Evolutionary conservation across 2,113 vertebrate genomes (phyloP).

Genomic region (Aegithalos caudatus): DNA sequence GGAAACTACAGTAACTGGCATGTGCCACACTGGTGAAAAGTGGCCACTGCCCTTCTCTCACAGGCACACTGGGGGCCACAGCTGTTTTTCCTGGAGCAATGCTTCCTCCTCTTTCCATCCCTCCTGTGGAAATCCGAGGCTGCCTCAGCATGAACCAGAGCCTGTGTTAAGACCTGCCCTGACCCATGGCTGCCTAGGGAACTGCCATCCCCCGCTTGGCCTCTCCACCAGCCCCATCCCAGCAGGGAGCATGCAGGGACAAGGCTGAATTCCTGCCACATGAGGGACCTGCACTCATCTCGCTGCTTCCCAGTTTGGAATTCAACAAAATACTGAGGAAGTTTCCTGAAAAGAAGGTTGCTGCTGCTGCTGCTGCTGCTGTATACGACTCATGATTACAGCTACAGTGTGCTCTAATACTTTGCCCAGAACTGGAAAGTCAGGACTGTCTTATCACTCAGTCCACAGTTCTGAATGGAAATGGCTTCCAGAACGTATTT

Average conservation of each 20-base stretch:
- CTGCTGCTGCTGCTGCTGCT: not conserved
- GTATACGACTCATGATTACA: not conserved
- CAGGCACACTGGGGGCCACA: not conserved
- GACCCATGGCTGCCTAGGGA: not conserved
- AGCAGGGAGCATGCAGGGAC: fast-evolving
- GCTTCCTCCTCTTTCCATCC: not conserved
- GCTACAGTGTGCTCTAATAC: not conserved
- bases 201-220: not conserved
- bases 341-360: not conserved
- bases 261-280: not conserved
- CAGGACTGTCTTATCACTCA: not conserved
- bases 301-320: fast-evolving
- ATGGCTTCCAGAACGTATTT: not conserved
- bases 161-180: not conserved
- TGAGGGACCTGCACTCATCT: not conserved
- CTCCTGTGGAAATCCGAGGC: not conserved
- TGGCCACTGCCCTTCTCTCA: not conserved
- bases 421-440: not conserved
- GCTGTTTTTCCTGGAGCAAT: not conserved
- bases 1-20: not conserved
- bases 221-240: not conserved
- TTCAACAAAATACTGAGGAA: not conserved
- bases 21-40: too few species aligned
- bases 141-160: not conserved
- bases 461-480: not conserved